phyloP scores from a whole-genome alignment of 2,797 vertebrate species.

The Scolopax rusticola region DNA sequence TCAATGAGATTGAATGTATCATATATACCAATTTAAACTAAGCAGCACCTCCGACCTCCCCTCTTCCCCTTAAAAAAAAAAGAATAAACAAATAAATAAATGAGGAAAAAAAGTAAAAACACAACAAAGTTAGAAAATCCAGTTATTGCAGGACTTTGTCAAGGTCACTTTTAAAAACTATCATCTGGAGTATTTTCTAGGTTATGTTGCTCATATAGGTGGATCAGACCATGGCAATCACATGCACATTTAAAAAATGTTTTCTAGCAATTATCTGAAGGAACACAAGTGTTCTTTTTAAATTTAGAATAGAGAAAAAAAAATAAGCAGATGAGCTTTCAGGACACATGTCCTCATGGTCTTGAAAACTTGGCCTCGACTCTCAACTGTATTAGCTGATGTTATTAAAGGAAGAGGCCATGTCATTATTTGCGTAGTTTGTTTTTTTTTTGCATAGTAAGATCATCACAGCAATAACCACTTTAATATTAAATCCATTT shows the following conservation, averaged over 20 bases:
- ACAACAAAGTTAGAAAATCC: not conserved
- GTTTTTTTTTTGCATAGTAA: not conserved
- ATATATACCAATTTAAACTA: not conserved
- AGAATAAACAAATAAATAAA: rapidly evolving
- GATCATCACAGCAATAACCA: not conserved
- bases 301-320: not conserved
- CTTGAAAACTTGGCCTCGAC: not conserved
- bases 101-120: rapidly evolving
- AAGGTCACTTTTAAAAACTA: not conserved
- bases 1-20: not conserved
- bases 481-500: not conserved
- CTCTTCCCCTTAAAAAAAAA: rapidly evolving
- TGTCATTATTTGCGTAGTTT: not conserved
- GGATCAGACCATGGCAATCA: not conserved
- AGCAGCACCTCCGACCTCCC: not conserved
- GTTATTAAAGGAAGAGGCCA: not conserved
- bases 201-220: not conserved
- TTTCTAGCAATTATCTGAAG: not conserved
- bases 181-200: not conserved
- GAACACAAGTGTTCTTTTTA: not conserved
- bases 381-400: not conserved
- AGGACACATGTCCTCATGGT: not conserved
- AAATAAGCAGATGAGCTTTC: not conserved
- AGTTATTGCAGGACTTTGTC: not conserved
- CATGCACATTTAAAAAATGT: not conserved